Conservation (phyloP, 2,888 invertebrate species). For the Apamea epomidion region DNA sequence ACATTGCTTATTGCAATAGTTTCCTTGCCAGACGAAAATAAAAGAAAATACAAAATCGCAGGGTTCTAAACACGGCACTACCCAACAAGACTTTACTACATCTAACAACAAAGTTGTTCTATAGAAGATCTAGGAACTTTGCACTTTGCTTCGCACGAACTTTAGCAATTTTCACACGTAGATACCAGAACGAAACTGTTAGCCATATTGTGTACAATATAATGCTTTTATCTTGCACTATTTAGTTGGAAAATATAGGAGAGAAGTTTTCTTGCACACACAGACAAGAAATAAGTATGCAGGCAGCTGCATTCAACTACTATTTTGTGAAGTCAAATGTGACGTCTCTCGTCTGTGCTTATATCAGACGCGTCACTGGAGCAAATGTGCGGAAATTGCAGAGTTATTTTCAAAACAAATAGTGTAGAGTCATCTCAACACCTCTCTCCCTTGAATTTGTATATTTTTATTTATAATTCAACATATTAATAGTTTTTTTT, state of each 20-base stretch:
- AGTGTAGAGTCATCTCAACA: no score
- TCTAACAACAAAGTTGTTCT: constrained; percentile 19
- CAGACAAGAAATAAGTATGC: neutral
- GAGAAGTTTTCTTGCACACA: neutral
- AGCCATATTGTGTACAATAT: constrained; percentile 22
- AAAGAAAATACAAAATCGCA: neutral
- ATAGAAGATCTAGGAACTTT: constrained; percentile 28
- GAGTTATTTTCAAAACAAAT: no score
- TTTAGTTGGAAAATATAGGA: neutral
- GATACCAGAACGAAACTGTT: neutral
- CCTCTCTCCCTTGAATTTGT: no score
- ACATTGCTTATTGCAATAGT: neutral
- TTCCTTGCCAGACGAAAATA: neutral
- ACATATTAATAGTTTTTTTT: no score
- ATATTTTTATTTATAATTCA: no score
- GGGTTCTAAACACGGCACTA: neutral
- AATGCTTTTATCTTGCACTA: constrained; percentile 10
- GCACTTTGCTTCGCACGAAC: constrained; percentile 24
- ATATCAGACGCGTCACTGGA: no score
- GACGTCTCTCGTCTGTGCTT: no score
- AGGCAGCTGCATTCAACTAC: neutral
- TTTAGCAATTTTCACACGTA: constrained; percentile 40
- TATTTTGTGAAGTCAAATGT: neutral
- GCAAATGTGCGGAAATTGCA: no score
- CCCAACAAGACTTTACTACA: constrained; percentile 12